Conservation (phyloP, 1,140 invertebrate genomes). For the Coelopa frigida region DNA sequence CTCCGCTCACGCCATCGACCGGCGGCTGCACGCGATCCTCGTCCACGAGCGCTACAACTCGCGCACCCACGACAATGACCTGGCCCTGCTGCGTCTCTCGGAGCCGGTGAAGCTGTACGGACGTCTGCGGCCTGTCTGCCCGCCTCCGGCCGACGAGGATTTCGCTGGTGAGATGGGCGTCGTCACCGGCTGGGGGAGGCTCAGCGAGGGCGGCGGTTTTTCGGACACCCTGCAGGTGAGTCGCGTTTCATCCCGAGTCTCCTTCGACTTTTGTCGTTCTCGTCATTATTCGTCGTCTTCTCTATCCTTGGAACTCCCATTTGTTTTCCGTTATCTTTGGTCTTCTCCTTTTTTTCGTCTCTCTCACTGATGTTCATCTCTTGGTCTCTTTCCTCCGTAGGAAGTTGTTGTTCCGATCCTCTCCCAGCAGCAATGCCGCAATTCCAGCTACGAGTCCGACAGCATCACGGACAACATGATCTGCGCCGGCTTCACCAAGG, state of each 20-base stretch:
- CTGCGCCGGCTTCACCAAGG: constrained; percentile 71
- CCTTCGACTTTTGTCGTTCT: no score
- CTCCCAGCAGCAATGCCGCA: constrained; percentile 60
- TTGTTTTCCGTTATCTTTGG: no score
- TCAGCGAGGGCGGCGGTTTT: constrained; percentile 49
- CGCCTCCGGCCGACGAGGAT: constrained; percentile 53
- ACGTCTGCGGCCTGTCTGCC: constrained; percentile 63
- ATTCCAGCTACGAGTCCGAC: constrained; percentile 56
- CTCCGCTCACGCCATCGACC: constrained; percentile 32
- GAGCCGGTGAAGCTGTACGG: constrained; percentile 51
- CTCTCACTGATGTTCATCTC: no score
- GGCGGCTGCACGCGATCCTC: constrained; percentile 39
- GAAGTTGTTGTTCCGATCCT: constrained; percentile 67
- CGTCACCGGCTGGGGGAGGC: constrained; percentile 64
- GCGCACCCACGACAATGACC: constrained; percentile 67
- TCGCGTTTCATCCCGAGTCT: no score
- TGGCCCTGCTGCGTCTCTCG: constrained; percentile 62
- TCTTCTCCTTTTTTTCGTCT: no score
- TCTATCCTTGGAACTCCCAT: no score
- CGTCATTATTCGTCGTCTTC: neutral
- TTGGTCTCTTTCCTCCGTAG: neutral
- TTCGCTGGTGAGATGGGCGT: constrained; percentile 51
- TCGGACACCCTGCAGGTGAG: constrained; percentile 48
- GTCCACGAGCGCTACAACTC: constrained; percentile 44
- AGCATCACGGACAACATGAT: constrained; percentile 81